Base-by-base conservation (phyloP, 2,888 invertebrate genomes). In the Standfussiana lucernea region DNA sequence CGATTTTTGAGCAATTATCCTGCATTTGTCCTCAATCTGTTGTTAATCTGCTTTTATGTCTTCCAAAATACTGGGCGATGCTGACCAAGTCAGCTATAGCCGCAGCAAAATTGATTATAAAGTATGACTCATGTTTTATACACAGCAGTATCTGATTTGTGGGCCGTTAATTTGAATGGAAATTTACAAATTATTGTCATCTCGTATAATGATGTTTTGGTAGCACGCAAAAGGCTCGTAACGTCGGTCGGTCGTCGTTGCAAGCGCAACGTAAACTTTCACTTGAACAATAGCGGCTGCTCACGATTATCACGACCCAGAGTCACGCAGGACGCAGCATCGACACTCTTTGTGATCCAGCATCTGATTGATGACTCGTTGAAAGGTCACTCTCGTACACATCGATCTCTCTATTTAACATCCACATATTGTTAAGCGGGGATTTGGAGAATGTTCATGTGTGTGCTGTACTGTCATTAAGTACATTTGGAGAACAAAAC, bases 241-340 rank as follows among this genome's bases (percentile, higher is more conserved):
- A 77, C 64, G 62, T 76, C 40, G 62, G 62, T 76, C 40, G 62
- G 37, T 69, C 67, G 75, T 53, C 40, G 68, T 75, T 73, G 93
- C 93, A 93, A 93, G 75, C 79, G 92, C 93, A 93, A 93, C 90
- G 90, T 90, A 87, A 89, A 95, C 96, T 96, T 96, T 96, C 96
- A 95, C 96, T 94, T 85, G 92, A 93, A 95, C 95, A 96, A 96
- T 95, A 89, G 94, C 81, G 87, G 83, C 82, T 77, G 81, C 89
- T 91, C 90, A 92, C 92, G 91, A 92, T 87, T 85, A 83, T 87
- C 93, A 93, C 93, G 93, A 93, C 90, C 93, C 91, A 90, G 77
- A 94, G 94, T 95, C 95, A 95, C 95, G 95, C 93, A 88, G 88
- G 89, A 87, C 89, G 85, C 89, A 83, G 79, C 86, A 77, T 85